A percentile compares a stretch with the other conserved stretches of the same genome.
These are phyloP conservation scores for Oxyscelio sp. DNA, from an alignment of 2,888 invertebrate species.

Conservation along the genomic window DNA sequence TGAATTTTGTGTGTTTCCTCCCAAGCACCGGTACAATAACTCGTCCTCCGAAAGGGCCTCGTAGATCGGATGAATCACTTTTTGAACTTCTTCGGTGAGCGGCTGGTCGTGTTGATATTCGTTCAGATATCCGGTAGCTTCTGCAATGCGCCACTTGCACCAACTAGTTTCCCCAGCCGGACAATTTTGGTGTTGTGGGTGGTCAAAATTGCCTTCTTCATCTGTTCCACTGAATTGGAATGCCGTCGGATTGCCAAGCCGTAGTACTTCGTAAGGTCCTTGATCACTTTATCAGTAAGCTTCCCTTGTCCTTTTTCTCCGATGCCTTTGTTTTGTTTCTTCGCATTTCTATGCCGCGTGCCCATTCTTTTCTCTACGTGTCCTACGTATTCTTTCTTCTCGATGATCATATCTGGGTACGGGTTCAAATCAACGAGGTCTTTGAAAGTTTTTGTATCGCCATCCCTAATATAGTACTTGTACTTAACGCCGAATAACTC, in stretches of 20 bases:
- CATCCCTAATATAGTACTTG: conserved; percentile 40
- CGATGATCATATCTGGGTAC: neutral
- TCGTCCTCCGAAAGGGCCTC: neutral
- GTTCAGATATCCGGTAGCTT: neutral
- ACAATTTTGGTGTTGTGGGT: conserved; percentile 4
- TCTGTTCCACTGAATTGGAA: neutral
- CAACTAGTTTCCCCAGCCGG: conserved; percentile 11
- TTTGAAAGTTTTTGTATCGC: conserved; percentile 49
- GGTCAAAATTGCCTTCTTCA: conserved; percentile 17
- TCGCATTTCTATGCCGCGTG: neutral
- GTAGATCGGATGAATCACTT: conserved; percentile 18
- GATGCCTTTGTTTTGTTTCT: conserved; percentile 13
- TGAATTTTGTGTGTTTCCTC: conserved; percentile 15
- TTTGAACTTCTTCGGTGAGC: conserved; percentile 14
- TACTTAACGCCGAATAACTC: conserved; percentile 30
- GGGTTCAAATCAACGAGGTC: neutral
- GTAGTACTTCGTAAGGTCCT: conserved; percentile 5
- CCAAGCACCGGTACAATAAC: neutral
- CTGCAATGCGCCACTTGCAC: conserved; percentile 36
- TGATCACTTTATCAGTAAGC: conserved; percentile 2
- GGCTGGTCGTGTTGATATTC: conserved; percentile 5
- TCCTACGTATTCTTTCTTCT: neutral
- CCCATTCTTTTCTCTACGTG: conserved; percentile 1
- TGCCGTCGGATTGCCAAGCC: conserved; percentile 17
- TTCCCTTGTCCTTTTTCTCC: conserved; percentile 3